Evolutionary conservation across 2,797 vertebrate genomes (phyloP).

Genomic region (Fratercula arctica): DNA sequence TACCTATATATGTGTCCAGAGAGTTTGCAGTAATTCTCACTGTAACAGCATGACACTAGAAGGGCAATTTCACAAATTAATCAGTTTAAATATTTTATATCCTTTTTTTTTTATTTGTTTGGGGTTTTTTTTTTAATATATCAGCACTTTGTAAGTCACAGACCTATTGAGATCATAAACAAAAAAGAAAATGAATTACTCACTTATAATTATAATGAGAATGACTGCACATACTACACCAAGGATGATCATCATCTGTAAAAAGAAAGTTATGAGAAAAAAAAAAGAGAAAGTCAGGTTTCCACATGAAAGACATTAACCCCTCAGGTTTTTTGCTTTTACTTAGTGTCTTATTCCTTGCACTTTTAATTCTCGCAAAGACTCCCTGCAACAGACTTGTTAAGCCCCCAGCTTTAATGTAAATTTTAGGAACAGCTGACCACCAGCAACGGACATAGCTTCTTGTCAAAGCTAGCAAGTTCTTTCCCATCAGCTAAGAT

Average conservation of each 20-base stretch:
- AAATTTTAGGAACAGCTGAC: not conserved
- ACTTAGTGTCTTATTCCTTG: not conserved
- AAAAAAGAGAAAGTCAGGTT: slow-evolving; percentile 39
- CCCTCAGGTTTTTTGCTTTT: not conserved
- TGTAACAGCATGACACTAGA: not conserved
- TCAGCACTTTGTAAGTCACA: not conserved
- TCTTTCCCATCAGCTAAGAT: not conserved
- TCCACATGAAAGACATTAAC: not conserved
- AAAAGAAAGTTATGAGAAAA: slow-evolving; percentile 32
- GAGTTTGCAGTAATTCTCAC: slow-evolving; percentile 2
- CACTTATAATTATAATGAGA: slow-evolving; percentile 79
- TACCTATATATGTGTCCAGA: not conserved
- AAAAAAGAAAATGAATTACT: slow-evolving; percentile 60
- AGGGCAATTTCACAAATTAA: not conserved
- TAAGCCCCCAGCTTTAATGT: not conserved
- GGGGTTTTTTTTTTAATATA: not conserved
- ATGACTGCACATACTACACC: slow-evolving; percentile 74
- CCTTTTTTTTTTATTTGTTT: not conserved
- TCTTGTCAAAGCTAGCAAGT: not conserved
- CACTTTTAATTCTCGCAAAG: not conserved
- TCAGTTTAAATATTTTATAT: not conserved
- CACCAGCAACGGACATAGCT: not conserved
- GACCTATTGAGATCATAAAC: not conserved
- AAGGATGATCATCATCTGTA: slow-evolving; percentile 78
- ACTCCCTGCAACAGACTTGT: not conserved